Percentiles rank a stretch among this genome's conserved stretches.
Evolutionary conservation across 2,888 invertebrate species (phyloP).

Genomic region (Toxonevra muliebris): DNA sequence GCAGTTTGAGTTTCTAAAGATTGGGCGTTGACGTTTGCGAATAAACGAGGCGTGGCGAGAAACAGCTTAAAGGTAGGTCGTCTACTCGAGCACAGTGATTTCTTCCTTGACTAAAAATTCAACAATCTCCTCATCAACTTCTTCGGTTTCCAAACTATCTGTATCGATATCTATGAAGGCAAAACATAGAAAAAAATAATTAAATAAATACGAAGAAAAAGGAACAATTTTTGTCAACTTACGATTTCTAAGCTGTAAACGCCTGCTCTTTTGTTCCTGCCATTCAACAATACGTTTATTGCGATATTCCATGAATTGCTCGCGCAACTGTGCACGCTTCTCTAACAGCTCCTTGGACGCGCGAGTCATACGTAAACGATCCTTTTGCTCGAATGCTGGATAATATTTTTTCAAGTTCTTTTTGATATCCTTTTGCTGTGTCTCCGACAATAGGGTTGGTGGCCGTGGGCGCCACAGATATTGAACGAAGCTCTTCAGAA

Average conservation of each 20-base stretch:
- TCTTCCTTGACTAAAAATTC: constrained; percentile 99
- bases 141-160: constrained; percentile 90
- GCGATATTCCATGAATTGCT: constrained; percentile 85
- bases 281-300: constrained; percentile 79
- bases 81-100: constrained; percentile 79
- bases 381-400: constrained; percentile 95
- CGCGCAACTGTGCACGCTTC: constrained; percentile 87
- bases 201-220: constrained; percentile 2
- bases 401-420: constrained; percentile 98
- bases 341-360: constrained; percentile 96
- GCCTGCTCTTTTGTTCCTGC: constrained; percentile 78
- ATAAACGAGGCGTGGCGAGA: constrained; percentile 16
- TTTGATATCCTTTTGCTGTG: constrained; percentile 93
- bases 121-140: constrained; percentile 93
- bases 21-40: too few species aligned
- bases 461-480: constrained; percentile 97
- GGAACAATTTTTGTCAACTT: constrained; percentile 64
- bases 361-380: constrained; percentile 89
- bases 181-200: constrained; percentile 30
- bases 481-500: constrained; percentile 93
- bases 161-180: constrained; percentile 84
- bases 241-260: constrained; percentile 89
- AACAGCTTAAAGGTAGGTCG: constrained; percentile 41
- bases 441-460: constrained; percentile 80
- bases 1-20: too few species aligned